Percentiles rank a stretch among this genome's conserved stretches.
These are phyloP conservation scores for Eremobia ochroleuca DNA, from an alignment of 2,888 invertebrate genomes.

Conservation along the genomic window DNA sequence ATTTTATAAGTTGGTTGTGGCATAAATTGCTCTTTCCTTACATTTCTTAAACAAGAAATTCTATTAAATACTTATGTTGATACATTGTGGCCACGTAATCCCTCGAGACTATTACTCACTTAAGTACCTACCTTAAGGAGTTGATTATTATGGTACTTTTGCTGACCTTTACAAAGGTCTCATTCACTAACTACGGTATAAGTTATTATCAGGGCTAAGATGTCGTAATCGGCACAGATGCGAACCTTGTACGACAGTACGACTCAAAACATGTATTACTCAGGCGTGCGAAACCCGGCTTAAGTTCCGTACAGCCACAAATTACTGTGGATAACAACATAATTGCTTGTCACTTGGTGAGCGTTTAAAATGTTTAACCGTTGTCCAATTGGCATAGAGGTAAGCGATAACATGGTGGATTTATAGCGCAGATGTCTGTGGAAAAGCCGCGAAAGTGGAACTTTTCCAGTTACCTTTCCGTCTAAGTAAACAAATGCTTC, in stretches of 20 bases:
- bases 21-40: background rate
- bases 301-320: constrained; percentile 38
- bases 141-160: constrained; percentile 38
- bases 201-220: constrained; percentile 59
- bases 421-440: constrained; percentile 26
- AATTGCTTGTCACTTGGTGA: constrained; percentile 51
- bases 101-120: constrained; percentile 31
- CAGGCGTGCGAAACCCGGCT: constrained; percentile 44
- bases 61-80: background rate
- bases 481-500: constrained; percentile 16
- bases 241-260: constrained; percentile 49
- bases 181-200: constrained; percentile 30
- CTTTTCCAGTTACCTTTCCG: constrained; percentile 21
- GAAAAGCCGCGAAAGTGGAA: background rate
- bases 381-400: constrained; percentile 29
- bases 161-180: constrained; percentile 54
- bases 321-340: constrained; percentile 48
- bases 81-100: constrained; percentile 28
- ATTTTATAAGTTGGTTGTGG: background rate
- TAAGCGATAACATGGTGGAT: constrained; percentile 38
- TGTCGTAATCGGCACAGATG: constrained; percentile 63
- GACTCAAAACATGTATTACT: constrained; percentile 61
- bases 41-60: constrained; percentile 8
- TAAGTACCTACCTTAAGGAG: constrained; percentile 19
- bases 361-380: constrained; percentile 45